Evolutionary conservation across 2,888 invertebrate genomes (phyloP).

Genomic region (Alloscopus bannaensis): DNA sequence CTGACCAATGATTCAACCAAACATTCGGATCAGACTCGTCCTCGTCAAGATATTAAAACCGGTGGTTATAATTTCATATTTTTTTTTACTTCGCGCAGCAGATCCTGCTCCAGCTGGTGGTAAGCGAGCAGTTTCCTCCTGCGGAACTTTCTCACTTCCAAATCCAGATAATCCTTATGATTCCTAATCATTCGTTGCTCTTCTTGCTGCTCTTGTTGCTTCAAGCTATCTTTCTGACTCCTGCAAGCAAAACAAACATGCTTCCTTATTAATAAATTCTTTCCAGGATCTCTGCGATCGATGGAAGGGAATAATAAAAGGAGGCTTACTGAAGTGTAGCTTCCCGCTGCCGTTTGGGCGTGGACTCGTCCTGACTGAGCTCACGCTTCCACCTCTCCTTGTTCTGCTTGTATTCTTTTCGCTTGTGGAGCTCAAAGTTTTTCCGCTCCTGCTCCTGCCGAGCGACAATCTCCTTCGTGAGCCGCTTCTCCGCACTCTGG

Average conservation of each 20-base stretch:
- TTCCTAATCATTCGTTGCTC: slow-evolving; percentile 90
- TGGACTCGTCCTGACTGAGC: slow-evolving; percentile 92
- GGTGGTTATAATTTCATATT: too few relatives aligned
- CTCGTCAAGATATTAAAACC: too few relatives aligned
- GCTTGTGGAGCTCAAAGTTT: slow-evolving; percentile 92
- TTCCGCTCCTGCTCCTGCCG: slow-evolving; percentile 95
- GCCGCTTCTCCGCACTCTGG: slow-evolving; percentile 91
- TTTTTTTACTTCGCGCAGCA: slow-evolving; percentile 90
- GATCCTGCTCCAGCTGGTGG: slow-evolving; percentile 93
- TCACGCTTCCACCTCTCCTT: slow-evolving; percentile 98
- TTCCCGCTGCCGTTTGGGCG: slow-evolving; percentile 92
- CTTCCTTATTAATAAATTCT: slow-evolving; percentile 6
- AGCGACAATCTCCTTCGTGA: slow-evolving; percentile 91
- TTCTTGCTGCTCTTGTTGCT: slow-evolving; percentile 93
- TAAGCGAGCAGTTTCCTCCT: slow-evolving; percentile 90
- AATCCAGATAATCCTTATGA: slow-evolving; percentile 93
- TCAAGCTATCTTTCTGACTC: slow-evolving; percentile 93
- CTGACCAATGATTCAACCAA: too few relatives aligned
- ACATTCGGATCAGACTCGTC: too few relatives aligned
- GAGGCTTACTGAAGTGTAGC: slow-evolving; percentile 85
- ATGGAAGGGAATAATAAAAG: slow-evolving; percentile 23
- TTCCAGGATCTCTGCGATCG: too few relatives aligned
- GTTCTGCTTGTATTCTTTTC: slow-evolving; percentile 94
- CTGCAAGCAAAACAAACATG: slow-evolving; percentile 75
- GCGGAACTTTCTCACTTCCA: slow-evolving; percentile 94